phyloP scores from a whole-genome alignment of 2,113 vertebrate genomes.

The Numida meleagris region DNA sequence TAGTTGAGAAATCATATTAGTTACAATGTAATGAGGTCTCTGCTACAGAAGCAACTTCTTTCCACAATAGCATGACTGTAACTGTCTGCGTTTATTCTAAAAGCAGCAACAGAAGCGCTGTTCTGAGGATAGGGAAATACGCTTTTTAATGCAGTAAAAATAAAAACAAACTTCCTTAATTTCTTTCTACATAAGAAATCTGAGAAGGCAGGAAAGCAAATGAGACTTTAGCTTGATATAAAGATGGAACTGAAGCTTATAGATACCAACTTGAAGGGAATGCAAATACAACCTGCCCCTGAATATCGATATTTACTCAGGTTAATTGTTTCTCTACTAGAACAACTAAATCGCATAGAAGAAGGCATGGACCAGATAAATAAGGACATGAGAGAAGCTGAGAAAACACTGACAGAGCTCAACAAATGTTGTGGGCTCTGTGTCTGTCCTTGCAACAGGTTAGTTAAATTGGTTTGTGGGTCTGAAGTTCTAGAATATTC shows the following conservation, averaged over 20 bases:
- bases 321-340: constrained; percentile 71
- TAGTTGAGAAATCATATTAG: neutral
- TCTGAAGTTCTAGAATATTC: neutral
- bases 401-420: constrained; percentile 95
- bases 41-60: neutral
- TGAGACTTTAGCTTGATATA: neutral
- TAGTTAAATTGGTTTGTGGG: constrained; percentile 45
- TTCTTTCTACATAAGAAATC: neutral
- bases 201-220: neutral
- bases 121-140: neutral
- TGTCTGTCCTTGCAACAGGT: constrained; percentile 96
- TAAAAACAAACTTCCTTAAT: neutral
- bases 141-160: neutral
- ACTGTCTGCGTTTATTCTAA: neutral
- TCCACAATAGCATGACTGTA: neutral
- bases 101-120: neutral
- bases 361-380: constrained; percentile 98
- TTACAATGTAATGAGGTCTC: neutral
- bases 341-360: constrained; percentile 90
- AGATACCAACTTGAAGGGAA: neutral
- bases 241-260: neutral
- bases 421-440: constrained; percentile 96
- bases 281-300: neutral
- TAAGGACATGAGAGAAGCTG: constrained; percentile 94
- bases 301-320: neutral